Conservation (phyloP, 2,888 invertebrate species). For the Bursaphelenchus okinawaensis region DNA sequence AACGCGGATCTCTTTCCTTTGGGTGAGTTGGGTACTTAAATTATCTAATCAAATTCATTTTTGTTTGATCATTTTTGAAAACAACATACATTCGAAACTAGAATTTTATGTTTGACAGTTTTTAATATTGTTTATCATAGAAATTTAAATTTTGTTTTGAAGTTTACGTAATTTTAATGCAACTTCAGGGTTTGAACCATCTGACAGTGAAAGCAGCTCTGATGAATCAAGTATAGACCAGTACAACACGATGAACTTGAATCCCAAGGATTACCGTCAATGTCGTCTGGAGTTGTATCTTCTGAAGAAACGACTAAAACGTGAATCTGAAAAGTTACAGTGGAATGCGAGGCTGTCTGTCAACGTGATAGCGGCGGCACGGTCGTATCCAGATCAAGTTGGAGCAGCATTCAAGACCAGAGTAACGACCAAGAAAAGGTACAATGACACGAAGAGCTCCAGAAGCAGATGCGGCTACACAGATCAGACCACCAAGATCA, state of each 20-base stretch:
- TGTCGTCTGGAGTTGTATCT: constrained; percentile 37
- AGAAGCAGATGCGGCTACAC: constrained; percentile 15
- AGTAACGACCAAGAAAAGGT: constrained; percentile 5
- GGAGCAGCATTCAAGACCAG: constrained; percentile 35
- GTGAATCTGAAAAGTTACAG: constrained; percentile 34
- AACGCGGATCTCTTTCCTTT: constrained; percentile 46
- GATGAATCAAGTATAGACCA: constrained; percentile 24
- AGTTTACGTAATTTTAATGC: no score
- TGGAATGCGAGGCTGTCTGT: constrained; percentile 32
- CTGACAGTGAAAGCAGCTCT: constrained; percentile 45
- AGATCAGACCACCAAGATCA: not conserved
- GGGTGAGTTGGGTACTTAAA: constrained; percentile 24
- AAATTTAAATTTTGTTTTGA: not conserved
- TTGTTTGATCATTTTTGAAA: no score
- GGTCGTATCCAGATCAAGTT: constrained; percentile 25
- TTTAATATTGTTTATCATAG: no score
- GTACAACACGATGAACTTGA: not conserved
- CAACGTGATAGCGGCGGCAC: constrained; percentile 35
- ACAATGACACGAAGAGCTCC: not conserved
- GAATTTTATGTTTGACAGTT: no score
- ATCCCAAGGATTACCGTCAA: constrained; percentile 1
- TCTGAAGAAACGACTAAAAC: constrained; percentile 38
- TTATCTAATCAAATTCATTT: not conserved
- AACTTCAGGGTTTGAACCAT: constrained; percentile 47
- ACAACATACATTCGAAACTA: no score